Percentiles rank a stretch among this genome's conserved stretches.
Conservation (phyloP, 2,888 invertebrate species). For the Ischnura elegans region DNA sequence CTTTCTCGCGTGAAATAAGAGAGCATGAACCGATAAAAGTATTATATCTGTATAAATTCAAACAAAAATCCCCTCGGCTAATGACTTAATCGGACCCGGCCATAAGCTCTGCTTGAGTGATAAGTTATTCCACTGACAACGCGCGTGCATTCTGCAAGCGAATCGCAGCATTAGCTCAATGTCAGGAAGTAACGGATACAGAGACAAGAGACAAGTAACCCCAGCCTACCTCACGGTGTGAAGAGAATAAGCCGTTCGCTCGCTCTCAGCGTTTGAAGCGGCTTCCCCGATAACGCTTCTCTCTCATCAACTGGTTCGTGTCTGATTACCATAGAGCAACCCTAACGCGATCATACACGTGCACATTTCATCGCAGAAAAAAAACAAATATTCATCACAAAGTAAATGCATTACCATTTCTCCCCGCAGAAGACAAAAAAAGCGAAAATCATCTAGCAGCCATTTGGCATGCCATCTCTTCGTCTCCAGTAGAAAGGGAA, state of each 20-base stretch:
- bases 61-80: too few species aligned
- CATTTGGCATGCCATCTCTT: not conserved
- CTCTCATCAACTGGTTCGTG: not conserved
- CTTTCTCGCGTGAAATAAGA: too few species aligned
- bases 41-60: too few species aligned
- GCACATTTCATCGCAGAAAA: not conserved
- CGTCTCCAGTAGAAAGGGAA: not conserved
- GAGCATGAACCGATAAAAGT: too few species aligned
- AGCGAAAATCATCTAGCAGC: not conserved
- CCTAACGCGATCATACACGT: not conserved
- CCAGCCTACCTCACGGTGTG: not conserved
- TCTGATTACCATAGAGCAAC: not conserved
- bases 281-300: too few species aligned
- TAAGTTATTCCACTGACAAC: too few species aligned
- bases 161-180: not conserved
- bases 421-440: not conserved
- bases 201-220: not conserved
- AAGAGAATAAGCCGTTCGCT: not conserved
- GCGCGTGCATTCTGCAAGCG: too few species aligned
- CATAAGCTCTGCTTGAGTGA: too few species aligned
- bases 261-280: not conserved
- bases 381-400: not conserved
- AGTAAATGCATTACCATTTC: not conserved
- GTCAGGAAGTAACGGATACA: not conserved
- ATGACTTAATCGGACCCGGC: too few species aligned